Evolutionary conservation across 1,140 invertebrate genomes (phyloP).

Genomic region (Panagrolaimus sp.): DNA sequence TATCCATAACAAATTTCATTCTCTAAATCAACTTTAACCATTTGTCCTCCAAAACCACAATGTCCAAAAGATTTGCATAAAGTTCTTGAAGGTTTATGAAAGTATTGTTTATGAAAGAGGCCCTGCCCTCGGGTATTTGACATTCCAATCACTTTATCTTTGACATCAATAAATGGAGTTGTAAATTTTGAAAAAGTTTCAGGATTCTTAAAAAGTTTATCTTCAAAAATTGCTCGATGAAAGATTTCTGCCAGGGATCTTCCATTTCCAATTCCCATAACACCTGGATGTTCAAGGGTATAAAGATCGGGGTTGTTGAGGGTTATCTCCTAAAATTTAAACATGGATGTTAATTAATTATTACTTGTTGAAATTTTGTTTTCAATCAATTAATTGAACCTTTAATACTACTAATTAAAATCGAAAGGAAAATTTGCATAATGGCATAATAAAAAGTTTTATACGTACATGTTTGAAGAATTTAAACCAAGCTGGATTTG

Average conservation of each 20-base stretch:
- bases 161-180: conserved; percentile 4
- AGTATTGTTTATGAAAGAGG: conserved; percentile 22
- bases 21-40: conserved; percentile 29
- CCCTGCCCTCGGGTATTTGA: conserved; percentile 24
- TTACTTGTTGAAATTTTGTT: too few relatives aligned
- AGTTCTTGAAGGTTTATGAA: neutral
- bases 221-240: conserved; percentile 27
- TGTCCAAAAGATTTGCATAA: conserved; percentile 17
- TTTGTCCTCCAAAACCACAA: conserved; percentile 32
- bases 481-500: conserved; percentile 45
- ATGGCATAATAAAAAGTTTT: neutral
- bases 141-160: conserved; percentile 31
- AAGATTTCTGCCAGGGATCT: conserved; percentile 55
- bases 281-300: conserved; percentile 46
- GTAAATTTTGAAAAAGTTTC: conserved; percentile 20
- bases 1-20: conserved; percentile 29
- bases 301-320: conserved; percentile 44
- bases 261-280: conserved; percentile 58
- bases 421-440: conserved; percentile 19
- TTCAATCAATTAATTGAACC: too few relatives aligned
- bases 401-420: too few relatives aligned
- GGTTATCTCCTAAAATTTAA: conserved; percentile 36
- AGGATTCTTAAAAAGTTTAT: conserved; percentile 16
- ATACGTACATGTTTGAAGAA: conserved; percentile 19
- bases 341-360: too few relatives aligned